A percentile compares a stretch with the other conserved stretches of the same genome.
Evolutionary conservation across 2,888 invertebrate species (phyloP).

Genomic region (Chymomyza caudatula): DNA sequence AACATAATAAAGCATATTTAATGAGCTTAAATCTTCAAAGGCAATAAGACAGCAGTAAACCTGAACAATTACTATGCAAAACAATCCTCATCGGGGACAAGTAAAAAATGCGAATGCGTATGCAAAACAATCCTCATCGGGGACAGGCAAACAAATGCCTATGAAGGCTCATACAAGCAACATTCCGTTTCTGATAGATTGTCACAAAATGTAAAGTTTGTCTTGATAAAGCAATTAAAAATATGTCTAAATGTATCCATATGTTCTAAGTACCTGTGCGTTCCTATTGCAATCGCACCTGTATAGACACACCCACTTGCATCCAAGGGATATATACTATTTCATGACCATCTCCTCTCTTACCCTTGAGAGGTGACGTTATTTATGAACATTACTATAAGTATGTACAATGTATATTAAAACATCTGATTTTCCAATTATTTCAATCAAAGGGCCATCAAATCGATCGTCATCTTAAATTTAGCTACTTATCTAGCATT

Average conservation of each 20-base stretch:
- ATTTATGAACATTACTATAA: too few relatives aligned
- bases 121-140: conserved; percentile 41
- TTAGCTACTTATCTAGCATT: too few relatives aligned
- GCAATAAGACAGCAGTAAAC: conserved; percentile 39
- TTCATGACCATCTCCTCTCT: neutral
- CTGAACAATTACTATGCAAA: conserved; percentile 66
- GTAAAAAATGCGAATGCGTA: conserved; percentile 30
- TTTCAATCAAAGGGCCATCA: conserved; percentile 69
- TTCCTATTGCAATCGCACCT: too few relatives aligned
- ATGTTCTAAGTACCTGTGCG: conserved; percentile 58
- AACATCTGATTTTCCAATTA: conserved; percentile 57
- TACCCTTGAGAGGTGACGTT: too few relatives aligned
- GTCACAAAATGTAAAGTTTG: neutral
- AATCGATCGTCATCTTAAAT: conserved; percentile 68
- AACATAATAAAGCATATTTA: conserved; percentile 35
- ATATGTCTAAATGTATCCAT: conserved; percentile 58
- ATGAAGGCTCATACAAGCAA: too few relatives aligned
- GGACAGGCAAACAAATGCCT: conserved; percentile 8
- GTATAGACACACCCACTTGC: too few relatives aligned
- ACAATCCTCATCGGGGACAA: conserved; percentile 9
- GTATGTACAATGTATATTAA: too few relatives aligned
- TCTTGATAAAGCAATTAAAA: conserved; percentile 73
- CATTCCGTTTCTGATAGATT: neutral
- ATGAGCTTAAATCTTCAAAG: too few relatives aligned
- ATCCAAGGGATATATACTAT: neutral